Evolutionary conservation across 2,888 invertebrate species (phyloP), one percentile per base, ranked within the genome.

Genomic region (Acleris sparsana): DNA sequence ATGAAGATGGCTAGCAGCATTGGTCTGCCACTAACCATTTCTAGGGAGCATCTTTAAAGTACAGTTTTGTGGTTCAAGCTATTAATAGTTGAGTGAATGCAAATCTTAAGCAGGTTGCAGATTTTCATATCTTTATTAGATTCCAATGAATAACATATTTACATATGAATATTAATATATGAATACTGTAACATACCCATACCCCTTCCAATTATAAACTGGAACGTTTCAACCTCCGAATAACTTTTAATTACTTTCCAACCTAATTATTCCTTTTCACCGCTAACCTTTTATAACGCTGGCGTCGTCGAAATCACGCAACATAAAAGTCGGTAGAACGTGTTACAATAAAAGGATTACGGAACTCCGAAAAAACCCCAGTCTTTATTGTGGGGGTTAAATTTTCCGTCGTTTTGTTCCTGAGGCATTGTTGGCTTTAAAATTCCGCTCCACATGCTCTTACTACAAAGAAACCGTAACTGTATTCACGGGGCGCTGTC

Each of bases 381-480:
- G n/a, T 51, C 56, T 65, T 56, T 62, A 62, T 48, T 18, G 61
- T 51, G 46, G 52, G 53, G 46, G 52, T 61, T 46, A 61, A 52
- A 66, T 66, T 62, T 61, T 46, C 49, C 53, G 51, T 57, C 63
- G 17, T 67, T 69, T 61, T 53, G 56, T 61, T 39, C 53, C 46
- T 51, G 18, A 6, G 33, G 49, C 65, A 65, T 62, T 65, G 70
- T 68, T 68, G 62, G 56, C 56, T 67, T 68, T 67, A 63, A 70
- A 70, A 70, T 66, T 66, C 62, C 61, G 44, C 68, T 61, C 68
- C 67, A 70, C 68, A 65, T 70, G 68, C 51, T 70, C 51, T 62
- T 69, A 69, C 69, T 68, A 68, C 65, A 72, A 73, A 72, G 71
- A 73, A 73, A 73, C 59, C 66, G 52, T 69, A 71, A 70, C 63